phyloP scores from a whole-genome alignment of 1,140 invertebrate genomes.

The Drosophila burlai region DNA sequence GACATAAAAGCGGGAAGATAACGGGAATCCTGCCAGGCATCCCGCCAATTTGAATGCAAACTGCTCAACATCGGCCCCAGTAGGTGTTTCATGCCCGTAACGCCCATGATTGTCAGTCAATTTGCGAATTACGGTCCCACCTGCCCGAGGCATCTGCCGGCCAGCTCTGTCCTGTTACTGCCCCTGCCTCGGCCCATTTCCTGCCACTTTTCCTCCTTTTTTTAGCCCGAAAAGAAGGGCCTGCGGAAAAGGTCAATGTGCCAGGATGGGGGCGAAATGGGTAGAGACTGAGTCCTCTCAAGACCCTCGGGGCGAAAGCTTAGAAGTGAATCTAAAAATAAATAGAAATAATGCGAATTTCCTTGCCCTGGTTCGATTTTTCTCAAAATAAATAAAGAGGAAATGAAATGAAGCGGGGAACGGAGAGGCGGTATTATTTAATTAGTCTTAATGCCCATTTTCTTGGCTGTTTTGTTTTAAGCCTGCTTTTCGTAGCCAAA shows the following conservation, averaged over 20 bases:
- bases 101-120: conserved; percentile 71
- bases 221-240: conserved; percentile 9
- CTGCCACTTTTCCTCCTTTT: conserved; percentile 12
- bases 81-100: conserved; percentile 54
- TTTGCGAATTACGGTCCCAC: conserved; percentile 73
- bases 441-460: conserved; percentile 37
- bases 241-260: conserved; percentile 63
- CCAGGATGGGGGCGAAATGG: conserved; percentile 46
- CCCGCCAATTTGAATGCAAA: conserved; percentile 42
- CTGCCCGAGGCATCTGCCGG: conserved; percentile 57
- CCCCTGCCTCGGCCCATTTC: background rate
- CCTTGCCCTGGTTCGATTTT: conserved; percentile 39
- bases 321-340: conserved; percentile 66
- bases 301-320: conserved; percentile 46
- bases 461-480: conserved; percentile 1
- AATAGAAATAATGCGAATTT: conserved; percentile 53
- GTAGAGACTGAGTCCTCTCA: conserved; percentile 9
- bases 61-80: conserved; percentile 31
- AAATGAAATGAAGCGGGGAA: background rate
- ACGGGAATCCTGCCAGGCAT: conserved; percentile 16
- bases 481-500: background rate
- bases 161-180: conserved; percentile 29
- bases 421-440: conserved; percentile 33
- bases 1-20: conserved; percentile 30
- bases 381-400: conserved; percentile 24